Conservation (phyloP, 2,888 invertebrate species). For the Lucinisca nassula region DNA sequence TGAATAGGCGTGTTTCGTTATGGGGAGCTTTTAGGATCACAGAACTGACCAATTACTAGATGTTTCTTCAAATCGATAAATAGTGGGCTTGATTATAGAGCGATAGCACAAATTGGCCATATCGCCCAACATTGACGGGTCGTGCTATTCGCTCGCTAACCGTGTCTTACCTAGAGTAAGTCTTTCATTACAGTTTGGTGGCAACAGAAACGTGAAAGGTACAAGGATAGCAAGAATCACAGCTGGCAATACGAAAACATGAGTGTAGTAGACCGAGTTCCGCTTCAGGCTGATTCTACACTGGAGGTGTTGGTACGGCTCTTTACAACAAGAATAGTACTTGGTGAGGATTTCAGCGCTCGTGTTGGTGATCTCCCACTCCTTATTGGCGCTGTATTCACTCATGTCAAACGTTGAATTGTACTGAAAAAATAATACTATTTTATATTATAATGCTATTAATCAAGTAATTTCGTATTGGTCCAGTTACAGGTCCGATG, state of each 20-base stretch:
- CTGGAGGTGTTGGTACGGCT: constrained; percentile 76
- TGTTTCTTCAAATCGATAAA: no score
- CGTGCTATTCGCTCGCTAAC: no score
- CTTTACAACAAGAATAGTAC: constrained; percentile 77
- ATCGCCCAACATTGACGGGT: no score
- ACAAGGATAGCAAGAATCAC: constrained; percentile 98
- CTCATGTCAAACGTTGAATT: constrained; percentile 57
- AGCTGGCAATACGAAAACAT: constrained; percentile 89
- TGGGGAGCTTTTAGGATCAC: no score
- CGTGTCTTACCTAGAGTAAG: constrained; percentile 96
- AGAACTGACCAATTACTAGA: no score
- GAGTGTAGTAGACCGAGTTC: constrained; percentile 97
- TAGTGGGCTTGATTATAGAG: no score
- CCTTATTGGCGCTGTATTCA: constrained; percentile 70
- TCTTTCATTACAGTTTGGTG: constrained; percentile 99
- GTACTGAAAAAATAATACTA: constrained; percentile 30
- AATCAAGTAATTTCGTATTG: no score
- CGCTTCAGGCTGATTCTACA: constrained; percentile 87
- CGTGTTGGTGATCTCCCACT: constrained; percentile 75
- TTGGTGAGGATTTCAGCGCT: constrained; percentile 63
- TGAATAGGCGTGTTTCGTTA: no score
- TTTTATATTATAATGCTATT: no score
- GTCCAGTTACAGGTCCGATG: no score
- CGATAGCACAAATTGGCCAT: no score
- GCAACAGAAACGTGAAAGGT: constrained; percentile 97